phyloP scores from a whole-genome alignment of 2,797 vertebrate genomes.

The Sebastes miniatus region DNA sequence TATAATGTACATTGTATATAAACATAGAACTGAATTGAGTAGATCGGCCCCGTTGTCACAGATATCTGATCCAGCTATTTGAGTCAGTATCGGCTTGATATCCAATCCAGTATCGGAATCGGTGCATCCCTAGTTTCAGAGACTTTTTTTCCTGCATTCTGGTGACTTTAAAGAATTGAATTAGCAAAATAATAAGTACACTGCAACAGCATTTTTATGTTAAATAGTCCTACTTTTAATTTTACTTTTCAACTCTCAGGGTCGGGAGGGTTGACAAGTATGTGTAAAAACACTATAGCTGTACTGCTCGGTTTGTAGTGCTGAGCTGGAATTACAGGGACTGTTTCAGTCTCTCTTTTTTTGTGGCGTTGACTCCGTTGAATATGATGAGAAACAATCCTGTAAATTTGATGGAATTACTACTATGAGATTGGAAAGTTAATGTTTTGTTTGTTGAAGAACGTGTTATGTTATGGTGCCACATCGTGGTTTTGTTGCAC shows the following conservation, averaged over 20 bases:
- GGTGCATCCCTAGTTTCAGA: not conserved
- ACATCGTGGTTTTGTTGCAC: slow-evolving; percentile 17
- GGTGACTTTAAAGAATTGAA: too few relatives aligned
- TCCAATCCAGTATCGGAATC: too few relatives aligned
- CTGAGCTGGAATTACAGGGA: slow-evolving; percentile 4
- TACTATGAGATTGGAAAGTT: slow-evolving; percentile 3
- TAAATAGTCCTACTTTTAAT: too few relatives aligned
- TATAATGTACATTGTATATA: too few relatives aligned
- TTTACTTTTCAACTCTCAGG: too few relatives aligned
- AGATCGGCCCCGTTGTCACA: too few relatives aligned
- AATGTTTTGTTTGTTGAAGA: not conserved
- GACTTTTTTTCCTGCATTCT: not conserved
- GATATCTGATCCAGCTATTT: too few relatives aligned
- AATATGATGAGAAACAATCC: not conserved
- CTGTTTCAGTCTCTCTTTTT: not conserved
- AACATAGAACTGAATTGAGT: too few relatives aligned
- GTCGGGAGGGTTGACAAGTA: not conserved
- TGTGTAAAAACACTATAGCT: not conserved
- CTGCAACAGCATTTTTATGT: too few relatives aligned
- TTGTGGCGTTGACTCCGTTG: not conserved
- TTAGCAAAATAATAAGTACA: too few relatives aligned
- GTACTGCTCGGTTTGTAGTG: not conserved
- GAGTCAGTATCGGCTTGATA: too few relatives aligned
- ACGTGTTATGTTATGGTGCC: slow-evolving; percentile 1
- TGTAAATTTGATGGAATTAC: not conserved